Conservation (phyloP, 2,888 invertebrate species). For the Byasa hedistus region DNA sequence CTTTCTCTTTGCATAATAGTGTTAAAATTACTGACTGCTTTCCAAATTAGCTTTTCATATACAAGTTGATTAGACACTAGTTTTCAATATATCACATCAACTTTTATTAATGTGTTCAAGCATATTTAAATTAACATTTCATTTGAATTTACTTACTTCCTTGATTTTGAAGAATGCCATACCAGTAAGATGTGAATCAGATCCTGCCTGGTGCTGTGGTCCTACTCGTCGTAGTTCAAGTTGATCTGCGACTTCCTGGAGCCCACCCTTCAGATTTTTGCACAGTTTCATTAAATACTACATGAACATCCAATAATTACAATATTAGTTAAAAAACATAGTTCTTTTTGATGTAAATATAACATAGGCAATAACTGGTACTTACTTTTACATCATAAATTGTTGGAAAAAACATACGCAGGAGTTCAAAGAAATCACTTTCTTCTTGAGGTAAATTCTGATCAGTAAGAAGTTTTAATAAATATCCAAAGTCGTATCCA, state of each 20-base stretch:
- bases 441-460: slow-evolving; percentile 94
- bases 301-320: slow-evolving; percentile 19
- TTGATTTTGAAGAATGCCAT: slow-evolving; percentile 92
- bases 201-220: slow-evolving; percentile 98
- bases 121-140: no score
- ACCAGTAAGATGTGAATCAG: slow-evolving; percentile 97
- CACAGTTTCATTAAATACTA: slow-evolving; percentile 97
- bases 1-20: no score
- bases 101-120: no score
- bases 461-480: slow-evolving; percentile 93
- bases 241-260: slow-evolving; percentile 97
- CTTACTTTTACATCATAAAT: slow-evolving; percentile 95
- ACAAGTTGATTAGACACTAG: no score
- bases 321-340: not conserved
- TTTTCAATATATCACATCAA: no score
- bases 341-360: not conserved
- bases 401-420: slow-evolving; percentile 94
- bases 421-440: slow-evolving; percentile 93
- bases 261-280: slow-evolving; percentile 96
- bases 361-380: slow-evolving; percentile 11
- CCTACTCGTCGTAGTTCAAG: slow-evolving; percentile 94
- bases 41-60: no score
- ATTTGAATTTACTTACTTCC: slow-evolving; percentile 42
- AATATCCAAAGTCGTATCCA: slow-evolving; percentile 97
- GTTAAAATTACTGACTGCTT: no score